Percentiles rank a stretch among this genome's conserved stretches.
These are phyloP conservation scores for Ctenopoma multispine DNA, from an alignment of 2,797 vertebrate genomes.

Conservation along the genomic window DNA sequence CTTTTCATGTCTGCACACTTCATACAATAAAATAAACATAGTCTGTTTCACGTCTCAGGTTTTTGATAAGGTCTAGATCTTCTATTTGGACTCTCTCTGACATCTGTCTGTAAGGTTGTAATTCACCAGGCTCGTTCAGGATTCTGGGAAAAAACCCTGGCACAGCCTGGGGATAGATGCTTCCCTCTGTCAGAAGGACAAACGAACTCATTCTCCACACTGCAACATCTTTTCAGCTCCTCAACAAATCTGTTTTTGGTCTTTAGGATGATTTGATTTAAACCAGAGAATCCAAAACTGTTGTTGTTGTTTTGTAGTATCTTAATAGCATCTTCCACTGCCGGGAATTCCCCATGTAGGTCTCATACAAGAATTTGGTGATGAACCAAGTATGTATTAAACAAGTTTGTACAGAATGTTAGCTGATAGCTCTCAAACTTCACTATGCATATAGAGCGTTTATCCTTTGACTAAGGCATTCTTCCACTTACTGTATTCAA, in stretches of 20 bases:
- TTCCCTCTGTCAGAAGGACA: slow-evolving; percentile 70
- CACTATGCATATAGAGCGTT: slow-evolving; percentile 49
- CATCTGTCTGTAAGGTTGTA: slow-evolving; percentile 53
- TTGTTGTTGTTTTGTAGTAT: slow-evolving; percentile 59
- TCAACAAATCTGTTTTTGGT: slow-evolving; percentile 67
- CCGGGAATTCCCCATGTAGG: slow-evolving; percentile 51
- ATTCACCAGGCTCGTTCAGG: slow-evolving; percentile 69
- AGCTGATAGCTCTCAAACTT: slow-evolving; percentile 47
- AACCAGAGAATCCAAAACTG: slow-evolving; percentile 51
- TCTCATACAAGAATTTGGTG: slow-evolving; percentile 36
- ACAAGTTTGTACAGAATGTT: slow-evolving; percentile 49
- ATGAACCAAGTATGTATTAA: slow-evolving; percentile 53
- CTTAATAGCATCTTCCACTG: slow-evolving; percentile 41
- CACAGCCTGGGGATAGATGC: slow-evolving; percentile 73
- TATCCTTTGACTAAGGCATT: slow-evolving; percentile 45
- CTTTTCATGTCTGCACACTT: slow-evolving; percentile 17
- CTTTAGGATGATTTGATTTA: slow-evolving; percentile 68
- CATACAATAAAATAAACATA: slow-evolving; percentile 22
- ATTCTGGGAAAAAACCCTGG: slow-evolving; percentile 74
- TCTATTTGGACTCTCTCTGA: slow-evolving; percentile 51
- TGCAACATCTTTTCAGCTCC: slow-evolving; percentile 65
- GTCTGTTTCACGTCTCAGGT: slow-evolving; percentile 33
- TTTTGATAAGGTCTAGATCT: slow-evolving; percentile 53
- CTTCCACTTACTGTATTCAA: slow-evolving; percentile 28
- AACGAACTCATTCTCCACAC: slow-evolving; percentile 68